Evolutionary conservation across 2,113 vertebrate species (phyloP).

Genomic region (Oncorhynchus masou): DNA sequence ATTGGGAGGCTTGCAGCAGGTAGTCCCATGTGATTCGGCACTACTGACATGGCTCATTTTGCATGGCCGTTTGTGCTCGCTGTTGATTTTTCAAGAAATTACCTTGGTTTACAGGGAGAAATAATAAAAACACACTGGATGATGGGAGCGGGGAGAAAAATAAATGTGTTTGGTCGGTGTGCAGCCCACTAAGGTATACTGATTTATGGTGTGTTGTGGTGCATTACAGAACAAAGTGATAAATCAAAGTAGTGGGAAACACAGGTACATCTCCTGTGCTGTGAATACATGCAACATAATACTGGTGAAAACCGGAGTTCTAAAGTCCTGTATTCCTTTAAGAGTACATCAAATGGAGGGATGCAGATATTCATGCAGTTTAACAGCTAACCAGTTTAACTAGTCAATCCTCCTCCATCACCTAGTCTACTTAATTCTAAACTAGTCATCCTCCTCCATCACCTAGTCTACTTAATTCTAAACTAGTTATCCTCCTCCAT

Average conservation of each 20-base stretch:
- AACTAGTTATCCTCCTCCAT: no score
- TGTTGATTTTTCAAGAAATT: constrained; percentile 48
- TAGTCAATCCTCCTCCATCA: no score
- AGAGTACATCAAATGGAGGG: constrained; percentile 58
- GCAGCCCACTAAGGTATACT: constrained; percentile 64
- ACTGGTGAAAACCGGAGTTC: constrained; percentile 33
- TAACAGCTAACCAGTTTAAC: no score
- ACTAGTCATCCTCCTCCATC: no score
- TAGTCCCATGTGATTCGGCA: background rate
- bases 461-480: no score
- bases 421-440: no score
- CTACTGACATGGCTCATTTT: constrained; percentile 39
- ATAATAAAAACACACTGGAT: constrained; percentile 49
- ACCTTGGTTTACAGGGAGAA: constrained; percentile 37
- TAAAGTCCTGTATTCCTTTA: constrained; percentile 42
- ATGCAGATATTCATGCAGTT: constrained; percentile 46
- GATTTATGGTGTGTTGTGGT: constrained; percentile 67
- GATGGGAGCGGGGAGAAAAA: constrained; percentile 48
- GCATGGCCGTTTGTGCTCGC: constrained; percentile 33
- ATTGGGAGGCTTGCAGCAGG: background rate
- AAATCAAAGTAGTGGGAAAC: constrained; percentile 60
- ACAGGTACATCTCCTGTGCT: constrained; percentile 54
- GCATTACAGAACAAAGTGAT: constrained; percentile 62
- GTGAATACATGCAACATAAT: constrained; percentile 20
- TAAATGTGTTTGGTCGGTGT: constrained; percentile 59